Evolutionary conservation across 2,113 vertebrate genomes (phyloP).

Genomic region (Pontoporia blainvillei): DNA sequence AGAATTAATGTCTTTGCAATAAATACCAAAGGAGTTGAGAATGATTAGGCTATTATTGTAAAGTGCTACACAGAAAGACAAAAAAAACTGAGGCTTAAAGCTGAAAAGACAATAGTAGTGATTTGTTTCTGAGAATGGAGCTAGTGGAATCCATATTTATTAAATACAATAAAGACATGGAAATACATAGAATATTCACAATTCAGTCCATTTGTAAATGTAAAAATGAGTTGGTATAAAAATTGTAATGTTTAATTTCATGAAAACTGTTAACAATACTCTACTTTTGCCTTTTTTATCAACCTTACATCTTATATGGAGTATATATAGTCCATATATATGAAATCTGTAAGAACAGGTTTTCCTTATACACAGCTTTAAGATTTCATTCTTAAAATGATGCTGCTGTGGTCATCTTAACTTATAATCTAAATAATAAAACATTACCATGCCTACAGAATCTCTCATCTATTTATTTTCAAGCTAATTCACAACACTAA

Average conservation of each 20-base stretch:
- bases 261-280: not conserved
- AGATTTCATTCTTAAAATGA: not conserved
- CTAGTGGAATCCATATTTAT: constrained; percentile 16
- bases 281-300: not conserved
- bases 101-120: constrained; percentile 47
- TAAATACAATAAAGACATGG: constrained; percentile 22
- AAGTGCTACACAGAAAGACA: constrained; percentile 58
- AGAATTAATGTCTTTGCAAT: constrained; percentile 73
- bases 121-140: constrained; percentile 49
- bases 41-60: constrained; percentile 68
- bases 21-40: constrained; percentile 71
- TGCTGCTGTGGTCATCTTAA: not conserved
- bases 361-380: not conserved
- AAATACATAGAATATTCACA: not conserved
- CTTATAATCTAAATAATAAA: not conserved
- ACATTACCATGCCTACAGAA: not conserved
- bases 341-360: not conserved
- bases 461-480: not conserved
- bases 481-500: not conserved
- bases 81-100: constrained; percentile 35
- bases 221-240: not conserved
- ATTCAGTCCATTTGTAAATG: not conserved
- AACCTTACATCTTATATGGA: not conserved
- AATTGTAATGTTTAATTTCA: not conserved
- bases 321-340: not conserved